Evolutionary conservation across 2,113 vertebrate genomes (phyloP).

Genomic region (Sceloporus tristichus): DNA sequence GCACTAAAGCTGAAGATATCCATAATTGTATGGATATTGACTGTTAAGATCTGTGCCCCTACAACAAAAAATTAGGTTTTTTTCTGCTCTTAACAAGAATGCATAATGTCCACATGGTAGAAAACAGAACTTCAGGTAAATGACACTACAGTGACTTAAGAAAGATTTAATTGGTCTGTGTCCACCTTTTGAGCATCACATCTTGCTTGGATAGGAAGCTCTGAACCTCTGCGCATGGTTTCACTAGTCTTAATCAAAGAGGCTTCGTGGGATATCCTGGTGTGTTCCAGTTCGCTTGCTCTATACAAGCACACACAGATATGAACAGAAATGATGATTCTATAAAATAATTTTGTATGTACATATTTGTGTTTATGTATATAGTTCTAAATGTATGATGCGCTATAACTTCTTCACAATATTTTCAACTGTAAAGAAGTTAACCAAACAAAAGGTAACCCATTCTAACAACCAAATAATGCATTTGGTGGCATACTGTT

Average conservation of each 20-base stretch:
- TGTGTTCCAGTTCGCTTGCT: conserved; percentile 55
- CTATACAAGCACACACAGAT: conserved; percentile 67
- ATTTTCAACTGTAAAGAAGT: conserved; percentile 86
- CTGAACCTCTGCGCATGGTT: conserved; percentile 56
- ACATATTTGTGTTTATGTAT: conserved; percentile 79
- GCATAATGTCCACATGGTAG: conserved; percentile 49
- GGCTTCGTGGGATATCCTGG: conserved; percentile 71
- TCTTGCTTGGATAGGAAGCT: conserved; percentile 53
- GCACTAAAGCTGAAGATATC: conserved; percentile 57
- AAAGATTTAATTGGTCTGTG: conserved; percentile 58
- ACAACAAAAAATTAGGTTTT: conserved; percentile 68
- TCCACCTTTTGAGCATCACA: conserved; percentile 54
- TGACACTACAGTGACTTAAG: conserved; percentile 46
- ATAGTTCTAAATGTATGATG: conserved; percentile 77
- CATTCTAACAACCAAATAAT: conserved; percentile 78
- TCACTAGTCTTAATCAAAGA: conserved; percentile 69
- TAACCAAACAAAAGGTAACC: conserved; percentile 76
- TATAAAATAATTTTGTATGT: conserved; percentile 70
- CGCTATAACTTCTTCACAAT: conserved; percentile 83
- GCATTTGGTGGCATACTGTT: conserved; percentile 74
- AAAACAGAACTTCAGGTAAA: conserved; percentile 63
- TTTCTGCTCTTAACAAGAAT: conserved; percentile 56
- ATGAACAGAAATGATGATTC: conserved; percentile 72
- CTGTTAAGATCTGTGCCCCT: conserved; percentile 60
- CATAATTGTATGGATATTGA: conserved; percentile 62